These are phyloP conservation scores for Axis porcinus DNA, from an alignment of 2,113 vertebrate species.

Conservation along the genomic window DNA sequence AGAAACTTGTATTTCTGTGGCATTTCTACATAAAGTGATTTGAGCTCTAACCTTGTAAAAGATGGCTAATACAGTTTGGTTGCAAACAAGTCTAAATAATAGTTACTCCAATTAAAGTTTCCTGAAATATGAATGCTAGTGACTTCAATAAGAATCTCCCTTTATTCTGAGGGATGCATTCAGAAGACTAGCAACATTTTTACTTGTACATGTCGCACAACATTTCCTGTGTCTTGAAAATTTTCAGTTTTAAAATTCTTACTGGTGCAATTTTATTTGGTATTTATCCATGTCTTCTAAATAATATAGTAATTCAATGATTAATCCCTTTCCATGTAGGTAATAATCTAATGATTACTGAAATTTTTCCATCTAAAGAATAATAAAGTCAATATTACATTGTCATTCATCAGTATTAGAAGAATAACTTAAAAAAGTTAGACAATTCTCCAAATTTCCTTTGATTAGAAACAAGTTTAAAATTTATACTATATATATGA, in stretches of 20 bases:
- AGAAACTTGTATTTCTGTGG: neutral
- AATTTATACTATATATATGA: rapidly evolving
- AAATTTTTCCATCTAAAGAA: neutral
- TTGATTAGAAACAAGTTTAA: neutral
- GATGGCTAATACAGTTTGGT: neutral
- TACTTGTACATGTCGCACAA: neutral
- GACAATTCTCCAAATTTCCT: neutral
- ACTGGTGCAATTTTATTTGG: neutral
- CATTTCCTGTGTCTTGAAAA: neutral
- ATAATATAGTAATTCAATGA: neutral
- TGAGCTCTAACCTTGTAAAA: neutral
- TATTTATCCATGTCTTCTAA: neutral
- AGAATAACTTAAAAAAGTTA: neutral
- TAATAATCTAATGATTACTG: neutral
- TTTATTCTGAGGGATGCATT: neutral
- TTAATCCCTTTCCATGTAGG: neutral
- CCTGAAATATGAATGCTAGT: neutral
- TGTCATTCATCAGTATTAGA: neutral
- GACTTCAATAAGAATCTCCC: neutral
- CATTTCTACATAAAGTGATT: neutral
- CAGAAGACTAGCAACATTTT: rapidly evolving
- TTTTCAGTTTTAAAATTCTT: neutral
- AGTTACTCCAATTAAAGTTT: neutral
- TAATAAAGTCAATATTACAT: neutral
- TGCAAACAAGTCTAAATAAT: neutral